These are phyloP conservation scores for Sebastes hubbsi DNA, from an alignment of 2,797 vertebrate genomes.

Conservation along the genomic window DNA sequence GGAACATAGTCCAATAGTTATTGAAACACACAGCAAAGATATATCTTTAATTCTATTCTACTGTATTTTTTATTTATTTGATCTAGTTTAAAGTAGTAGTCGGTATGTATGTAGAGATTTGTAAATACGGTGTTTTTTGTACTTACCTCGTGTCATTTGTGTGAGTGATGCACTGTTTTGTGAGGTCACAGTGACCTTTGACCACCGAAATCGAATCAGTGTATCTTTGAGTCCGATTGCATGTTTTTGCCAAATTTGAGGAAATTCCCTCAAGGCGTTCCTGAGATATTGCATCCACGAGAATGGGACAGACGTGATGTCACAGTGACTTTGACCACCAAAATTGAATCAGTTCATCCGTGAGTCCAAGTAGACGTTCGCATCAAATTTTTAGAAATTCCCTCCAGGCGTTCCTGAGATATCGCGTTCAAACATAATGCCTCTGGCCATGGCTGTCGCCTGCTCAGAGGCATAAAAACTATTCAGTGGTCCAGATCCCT, in stretches of 20 bases:
- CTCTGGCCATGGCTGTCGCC: background rate
- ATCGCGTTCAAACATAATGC: background rate
- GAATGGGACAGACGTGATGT: background rate
- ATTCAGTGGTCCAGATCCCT: background rate
- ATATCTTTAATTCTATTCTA: too few relatives aligned
- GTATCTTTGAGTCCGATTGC: background rate
- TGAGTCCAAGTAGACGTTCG: background rate
- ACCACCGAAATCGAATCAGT: background rate
- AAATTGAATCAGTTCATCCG: background rate
- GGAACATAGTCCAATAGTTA: background rate
- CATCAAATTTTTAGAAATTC: background rate
- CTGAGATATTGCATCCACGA: background rate
- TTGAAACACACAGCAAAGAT: background rate
- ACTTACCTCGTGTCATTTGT: background rate
- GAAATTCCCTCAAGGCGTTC: too few relatives aligned
- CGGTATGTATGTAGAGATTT: too few relatives aligned
- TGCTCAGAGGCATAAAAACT: background rate
- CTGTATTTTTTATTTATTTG: too few relatives aligned
- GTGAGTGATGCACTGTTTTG: background rate
- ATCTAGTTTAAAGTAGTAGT: too few relatives aligned
- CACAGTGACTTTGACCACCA: background rate
- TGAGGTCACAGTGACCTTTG: background rate
- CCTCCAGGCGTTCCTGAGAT: too few relatives aligned
- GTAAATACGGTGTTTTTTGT: too few relatives aligned
- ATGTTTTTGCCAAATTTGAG: too few relatives aligned